Conservation (phyloP, 2,797 vertebrate species). For the Microhierax caerulescens region DNA sequence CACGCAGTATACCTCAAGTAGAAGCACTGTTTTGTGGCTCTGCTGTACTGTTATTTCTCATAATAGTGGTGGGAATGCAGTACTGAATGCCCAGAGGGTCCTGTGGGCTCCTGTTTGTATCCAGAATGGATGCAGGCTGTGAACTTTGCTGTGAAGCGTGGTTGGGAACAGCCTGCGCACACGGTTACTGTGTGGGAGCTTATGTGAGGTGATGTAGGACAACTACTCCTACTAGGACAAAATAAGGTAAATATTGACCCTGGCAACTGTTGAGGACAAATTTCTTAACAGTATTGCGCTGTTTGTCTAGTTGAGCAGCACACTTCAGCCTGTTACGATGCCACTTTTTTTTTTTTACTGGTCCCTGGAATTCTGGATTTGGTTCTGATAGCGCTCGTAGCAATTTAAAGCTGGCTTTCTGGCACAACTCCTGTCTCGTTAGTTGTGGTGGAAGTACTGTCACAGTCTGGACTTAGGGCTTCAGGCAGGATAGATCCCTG, state of each 20-base stretch:
- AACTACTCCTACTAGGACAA: not conserved
- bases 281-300: not conserved
- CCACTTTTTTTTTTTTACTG: not conserved
- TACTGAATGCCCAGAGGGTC: fast-evolving
- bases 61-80: fast-evolving
- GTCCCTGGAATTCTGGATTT: not conserved
- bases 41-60: fast-evolving
- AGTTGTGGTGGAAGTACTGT: not conserved
- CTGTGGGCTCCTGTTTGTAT: fast-evolving
- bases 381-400: fast-evolving
- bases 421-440: fast-evolving
- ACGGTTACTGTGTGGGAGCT: fast-evolving
- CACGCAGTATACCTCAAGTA: fast-evolving
- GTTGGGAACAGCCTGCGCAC: not conserved
- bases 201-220: fast-evolving
- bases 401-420: not conserved
- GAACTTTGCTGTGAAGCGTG: fast-evolving
- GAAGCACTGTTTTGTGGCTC: not conserved
- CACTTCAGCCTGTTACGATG: not conserved
- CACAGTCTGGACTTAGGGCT: not conserved
- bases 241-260: not conserved
- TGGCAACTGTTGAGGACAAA: not conserved
- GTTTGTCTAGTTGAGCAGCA: not conserved
- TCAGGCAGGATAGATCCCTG: not conserved
- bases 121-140: fast-evolving